phyloP scores from a whole-genome alignment of 2,113 vertebrate species.

The Rhinolophus sinicus region DNA sequence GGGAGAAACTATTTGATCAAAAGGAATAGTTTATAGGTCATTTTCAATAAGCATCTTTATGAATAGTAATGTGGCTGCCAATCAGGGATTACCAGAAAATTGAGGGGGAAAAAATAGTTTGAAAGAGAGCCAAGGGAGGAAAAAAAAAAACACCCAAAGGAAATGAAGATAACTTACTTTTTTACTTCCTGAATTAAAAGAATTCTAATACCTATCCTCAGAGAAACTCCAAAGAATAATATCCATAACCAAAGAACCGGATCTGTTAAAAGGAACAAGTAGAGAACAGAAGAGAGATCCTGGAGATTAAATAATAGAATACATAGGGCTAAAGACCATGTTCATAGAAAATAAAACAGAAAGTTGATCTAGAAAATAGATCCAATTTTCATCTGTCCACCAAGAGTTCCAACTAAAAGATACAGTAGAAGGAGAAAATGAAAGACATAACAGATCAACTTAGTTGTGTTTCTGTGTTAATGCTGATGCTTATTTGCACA shows the following conservation, averaged over 20 bases:
- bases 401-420: background rate
- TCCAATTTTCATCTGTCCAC: background rate
- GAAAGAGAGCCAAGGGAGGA: background rate
- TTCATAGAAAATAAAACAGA: background rate
- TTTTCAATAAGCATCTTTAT: constrained; percentile 11
- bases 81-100: background rate
- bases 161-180: background rate
- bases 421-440: background rate
- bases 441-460: background rate
- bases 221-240: constrained; percentile 4
- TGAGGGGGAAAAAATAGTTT: background rate
- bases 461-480: constrained; percentile 13
- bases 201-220: background rate
- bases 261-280: background rate
- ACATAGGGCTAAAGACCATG: background rate
- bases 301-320: background rate
- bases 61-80: background rate
- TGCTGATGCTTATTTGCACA: background rate
- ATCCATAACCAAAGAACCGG: background rate
- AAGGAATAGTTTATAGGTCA: background rate
- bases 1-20: constrained; percentile 37
- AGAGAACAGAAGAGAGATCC: background rate
- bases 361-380: background rate
- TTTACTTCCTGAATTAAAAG: background rate
- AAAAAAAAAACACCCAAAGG: background rate